A percentile compares a stretch with the other conserved stretches of the same genome.
phyloP scores from a whole-genome alignment of 2,113 vertebrate species.

The Emberiza fucata region DNA sequence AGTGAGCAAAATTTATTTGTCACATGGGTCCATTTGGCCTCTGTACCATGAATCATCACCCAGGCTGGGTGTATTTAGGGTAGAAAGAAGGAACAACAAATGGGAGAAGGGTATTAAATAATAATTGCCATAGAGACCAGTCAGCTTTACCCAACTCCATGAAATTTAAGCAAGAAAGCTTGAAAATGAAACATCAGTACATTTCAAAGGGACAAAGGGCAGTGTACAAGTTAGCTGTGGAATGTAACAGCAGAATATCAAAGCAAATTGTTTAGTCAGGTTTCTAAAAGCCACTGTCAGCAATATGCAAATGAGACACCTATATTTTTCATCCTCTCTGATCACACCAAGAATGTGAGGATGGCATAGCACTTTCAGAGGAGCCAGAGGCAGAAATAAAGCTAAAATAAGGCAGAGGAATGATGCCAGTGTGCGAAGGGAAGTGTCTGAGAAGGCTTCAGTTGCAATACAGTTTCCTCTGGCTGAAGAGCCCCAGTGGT shows the following conservation, averaged over 20 bases:
- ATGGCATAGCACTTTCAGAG: neutral
- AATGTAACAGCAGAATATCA: neutral
- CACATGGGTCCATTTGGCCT: neutral
- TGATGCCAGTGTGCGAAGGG: neutral
- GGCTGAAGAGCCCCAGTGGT: neutral
- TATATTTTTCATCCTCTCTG: neutral
- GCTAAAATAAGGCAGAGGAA: neutral
- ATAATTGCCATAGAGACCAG: neutral
- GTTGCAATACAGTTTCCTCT: neutral
- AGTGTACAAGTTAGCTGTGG: neutral
- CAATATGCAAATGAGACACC: neutral
- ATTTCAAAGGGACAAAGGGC: neutral
- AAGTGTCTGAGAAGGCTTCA: neutral
- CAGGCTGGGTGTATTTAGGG: neutral
- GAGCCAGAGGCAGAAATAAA: neutral
- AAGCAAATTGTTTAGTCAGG: neutral
- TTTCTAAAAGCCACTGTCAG: slow-evolving; percentile 11
- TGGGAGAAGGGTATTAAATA: slow-evolving; percentile 24
- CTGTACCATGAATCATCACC: neutral
- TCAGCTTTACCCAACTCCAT: neutral
- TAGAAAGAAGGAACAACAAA: slow-evolving; percentile 25
- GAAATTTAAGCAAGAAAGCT: slow-evolving; percentile 1
- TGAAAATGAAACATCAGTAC: neutral
- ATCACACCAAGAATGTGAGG: neutral
- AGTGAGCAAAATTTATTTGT: slow-evolving; percentile 10